Evolutionary conservation across 2,113 vertebrate genomes (phyloP).

Genomic region (Xenopus borealis): DNA sequence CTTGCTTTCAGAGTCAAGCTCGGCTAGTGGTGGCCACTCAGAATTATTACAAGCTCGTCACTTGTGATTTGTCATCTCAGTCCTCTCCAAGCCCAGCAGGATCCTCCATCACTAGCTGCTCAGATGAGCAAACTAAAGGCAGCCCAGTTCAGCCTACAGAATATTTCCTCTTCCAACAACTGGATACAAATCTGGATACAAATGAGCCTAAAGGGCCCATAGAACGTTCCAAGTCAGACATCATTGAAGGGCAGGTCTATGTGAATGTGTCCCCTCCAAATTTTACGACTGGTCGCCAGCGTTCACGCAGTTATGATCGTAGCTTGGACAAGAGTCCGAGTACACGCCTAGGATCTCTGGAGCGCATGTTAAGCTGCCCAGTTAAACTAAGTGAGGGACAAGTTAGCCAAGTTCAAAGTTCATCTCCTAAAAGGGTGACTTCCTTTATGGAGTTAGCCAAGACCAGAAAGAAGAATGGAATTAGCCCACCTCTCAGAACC

Average conservation of each 20-base stretch:
- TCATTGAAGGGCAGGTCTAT: slow-evolving; percentile 86
- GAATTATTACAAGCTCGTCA: slow-evolving; percentile 97
- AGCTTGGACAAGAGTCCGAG: slow-evolving; percentile 79
- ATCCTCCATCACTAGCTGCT: slow-evolving; percentile 91
- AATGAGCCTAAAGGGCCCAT: slow-evolving; percentile 50
- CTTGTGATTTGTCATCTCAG: slow-evolving; percentile 92
- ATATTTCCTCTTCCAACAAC: slow-evolving; percentile 88
- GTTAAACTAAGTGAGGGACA: slow-evolving; percentile 83
- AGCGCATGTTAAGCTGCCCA: slow-evolving; percentile 94
- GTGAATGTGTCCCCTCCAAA: slow-evolving; percentile 83
- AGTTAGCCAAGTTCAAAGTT: slow-evolving; percentile 58
- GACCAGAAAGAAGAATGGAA: slow-evolving; percentile 71
- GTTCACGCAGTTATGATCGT: slow-evolving; percentile 94
- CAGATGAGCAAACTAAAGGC: slow-evolving; percentile 83
- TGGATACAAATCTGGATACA: slow-evolving; percentile 55
- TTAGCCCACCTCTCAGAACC: slow-evolving; percentile 61
- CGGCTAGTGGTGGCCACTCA: slow-evolving; percentile 92
- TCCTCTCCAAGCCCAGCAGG: slow-evolving; percentile 89
- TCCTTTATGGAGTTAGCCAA: slow-evolving; percentile 93
- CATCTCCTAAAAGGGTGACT: slow-evolving; percentile 76
- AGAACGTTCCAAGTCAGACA: slow-evolving; percentile 47
- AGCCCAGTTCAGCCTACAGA: slow-evolving; percentile 86
- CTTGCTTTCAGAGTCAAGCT: slow-evolving; percentile 91
- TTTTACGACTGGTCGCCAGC: slow-evolving; percentile 64
- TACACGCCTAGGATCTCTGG: slow-evolving; percentile 77